Base-by-base conservation (phyloP, 2,888 invertebrate species). In the Hermaeophaga mercurialis region DNA sequence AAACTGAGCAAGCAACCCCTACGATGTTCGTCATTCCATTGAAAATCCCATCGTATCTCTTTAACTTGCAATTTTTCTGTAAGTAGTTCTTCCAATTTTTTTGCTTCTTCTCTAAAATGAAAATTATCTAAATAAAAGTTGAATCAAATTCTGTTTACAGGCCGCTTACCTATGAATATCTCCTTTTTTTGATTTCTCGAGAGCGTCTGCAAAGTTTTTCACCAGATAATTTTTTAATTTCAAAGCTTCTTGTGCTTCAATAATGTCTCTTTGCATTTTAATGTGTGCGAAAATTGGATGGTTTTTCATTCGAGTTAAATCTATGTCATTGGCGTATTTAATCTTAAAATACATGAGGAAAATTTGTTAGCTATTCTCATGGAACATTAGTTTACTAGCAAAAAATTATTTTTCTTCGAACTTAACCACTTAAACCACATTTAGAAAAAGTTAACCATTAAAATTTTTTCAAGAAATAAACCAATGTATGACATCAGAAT, bases 1-100 rank as follows among this genome's bases (percentile, higher is more conserved):
- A 96, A 86, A 61, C 94, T 91, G 70, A 90, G 87, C 2, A 96
- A 80, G 69, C 94, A 94, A n/a, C 94, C 95, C 67, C 93, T 83
- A 70, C 92, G 94, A 73, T 95, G 94, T 66, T 90, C 88, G 54
- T 89, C 86, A 70, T 92, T 91, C 93, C 93, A 93, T 7, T 92
- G 92, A 69, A 89, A 90, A 67, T 92, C 92, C 83, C 91, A 92
- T 17, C 82, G 77, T 2, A 89, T 81, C 61, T 86, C 83, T 28
- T 79, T 79, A 9, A 90, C 71, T 22, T 82, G 80, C 46, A 87
- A 78, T 64, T 78, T 73, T 36, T 81, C 72, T 68, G 84, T 82
- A 34, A 93, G 80, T 45, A 80, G 77, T 41, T 82, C 78, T 65
- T 84, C 84, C 43, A 92, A 77, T 55, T 82, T 82, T 49, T 82